Base-by-base conservation (phyloP, 2,888 invertebrate genomes). In the Conus canariensis region DNA sequence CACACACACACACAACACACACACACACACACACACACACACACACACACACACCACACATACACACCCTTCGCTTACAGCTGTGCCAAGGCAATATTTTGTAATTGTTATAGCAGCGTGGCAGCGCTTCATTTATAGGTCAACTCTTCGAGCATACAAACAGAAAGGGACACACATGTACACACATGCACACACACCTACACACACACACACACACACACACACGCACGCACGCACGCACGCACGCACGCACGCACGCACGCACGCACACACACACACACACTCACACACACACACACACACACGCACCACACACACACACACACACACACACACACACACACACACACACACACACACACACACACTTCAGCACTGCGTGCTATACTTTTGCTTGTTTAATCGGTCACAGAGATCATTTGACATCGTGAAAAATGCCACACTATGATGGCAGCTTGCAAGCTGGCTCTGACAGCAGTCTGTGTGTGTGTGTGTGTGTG, bases 281-380 rank as follows among this genome's bases (percentile, higher is more conserved):
- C 64, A 64, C 64, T 14, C 16, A 82, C 82, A 82, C 56, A 56
- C 56, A n/a, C 56, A 82, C 82, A 56, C 82, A 82, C 82, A 56
- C 82, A 82, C 56, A 56, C 82, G 56, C 56, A 1, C 82, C 56
- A 56, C 82, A 56, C 82, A 56, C 82, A 56, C 82, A 16, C 82
- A 16, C 82, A 82, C 82, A 56, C 82, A 56, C 56, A 56, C 82
- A 45, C 45, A 45, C 82, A 45, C 82, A 56, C 82, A 45, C 82
- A 45, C 82, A 45, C 82, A 45, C 82, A 45, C 82, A 45, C 82
- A 82, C 82, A 82, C 56, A 82, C 82, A 30, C 77, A 77, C 77
- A 77, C 77, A 30, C 77, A 77, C 77, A 77, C 70, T 19, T 22
- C 64, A 6, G 12, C 7, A 7, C 64, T 64, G 16, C 64, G 64